A percentile compares a stretch with the other conserved stretches of the same genome.
phyloP scores from a whole-genome alignment of 2,797 vertebrate species.

The Macrochelys suwanniensis region DNA sequence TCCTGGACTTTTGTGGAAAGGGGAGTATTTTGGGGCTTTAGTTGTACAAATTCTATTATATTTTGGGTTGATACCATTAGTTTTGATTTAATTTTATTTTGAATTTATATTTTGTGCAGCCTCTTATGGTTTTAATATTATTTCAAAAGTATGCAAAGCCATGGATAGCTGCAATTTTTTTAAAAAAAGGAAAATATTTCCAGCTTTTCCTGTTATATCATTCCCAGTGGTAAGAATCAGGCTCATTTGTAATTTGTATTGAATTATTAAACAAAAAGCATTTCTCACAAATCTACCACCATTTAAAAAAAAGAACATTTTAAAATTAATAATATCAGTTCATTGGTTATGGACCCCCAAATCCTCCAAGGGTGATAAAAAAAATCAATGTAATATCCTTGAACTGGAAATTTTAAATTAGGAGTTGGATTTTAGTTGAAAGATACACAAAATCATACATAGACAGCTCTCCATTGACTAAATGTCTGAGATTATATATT shows the following conservation, averaged over 20 bases:
- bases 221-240: background rate
- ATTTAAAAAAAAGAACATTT: background rate
- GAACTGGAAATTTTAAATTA: background rate
- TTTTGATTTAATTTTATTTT: background rate
- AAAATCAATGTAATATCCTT: background rate
- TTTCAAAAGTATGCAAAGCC: background rate
- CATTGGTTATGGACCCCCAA: background rate
- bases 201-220: background rate
- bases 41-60: background rate
- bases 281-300: background rate
- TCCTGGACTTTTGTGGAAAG: background rate
- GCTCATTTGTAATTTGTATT: background rate
- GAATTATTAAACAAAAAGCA: background rate
- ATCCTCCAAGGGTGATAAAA: background rate
- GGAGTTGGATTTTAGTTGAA: background rate
- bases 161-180: background rate
- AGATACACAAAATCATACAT: background rate
- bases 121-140: background rate
- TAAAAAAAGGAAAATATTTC: background rate
- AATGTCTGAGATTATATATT: background rate
- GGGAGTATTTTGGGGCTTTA: background rate
- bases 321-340: background rate
- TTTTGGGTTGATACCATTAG: background rate
- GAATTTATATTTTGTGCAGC: background rate
- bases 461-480: background rate